phyloP scores from a whole-genome alignment of 2,797 vertebrate species.

The Xyrichtys novacula region DNA sequence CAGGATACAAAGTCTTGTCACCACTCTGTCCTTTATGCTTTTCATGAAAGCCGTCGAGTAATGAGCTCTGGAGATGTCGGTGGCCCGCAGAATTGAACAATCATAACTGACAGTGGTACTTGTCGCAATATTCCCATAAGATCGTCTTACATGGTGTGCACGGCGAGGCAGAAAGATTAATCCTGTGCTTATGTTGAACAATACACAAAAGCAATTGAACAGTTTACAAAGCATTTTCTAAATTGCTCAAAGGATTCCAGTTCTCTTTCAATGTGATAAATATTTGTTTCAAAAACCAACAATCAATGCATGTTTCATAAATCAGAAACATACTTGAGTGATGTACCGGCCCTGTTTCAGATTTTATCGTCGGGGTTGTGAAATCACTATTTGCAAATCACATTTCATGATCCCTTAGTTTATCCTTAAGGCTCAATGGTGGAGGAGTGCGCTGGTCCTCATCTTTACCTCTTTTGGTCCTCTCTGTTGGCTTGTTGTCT shows the following conservation, averaged over 20 bases:
- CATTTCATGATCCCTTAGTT: neutral
- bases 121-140: constrained; percentile 14
- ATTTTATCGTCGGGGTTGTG: neutral
- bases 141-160: constrained; percentile 9
- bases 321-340: neutral
- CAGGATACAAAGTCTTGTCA: constrained; percentile 60
- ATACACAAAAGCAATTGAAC: neutral
- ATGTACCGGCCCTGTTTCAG: neutral
- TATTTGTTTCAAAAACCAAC: constrained; percentile 1
- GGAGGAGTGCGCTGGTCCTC: too few relatives aligned
- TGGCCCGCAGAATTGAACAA: constrained; percentile 36
- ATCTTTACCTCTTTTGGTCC: too few relatives aligned
- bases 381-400: neutral
- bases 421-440: neutral
- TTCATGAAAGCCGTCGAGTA: constrained; percentile 16
- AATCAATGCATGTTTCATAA: neutral
- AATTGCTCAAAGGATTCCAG: neutral
- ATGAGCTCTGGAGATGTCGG: constrained; percentile 29
- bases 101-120: constrained; percentile 43
- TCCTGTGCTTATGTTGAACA: neutral
- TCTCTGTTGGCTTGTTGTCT: too few relatives aligned
- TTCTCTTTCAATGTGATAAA: neutral
- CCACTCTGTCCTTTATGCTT: constrained; percentile 35
- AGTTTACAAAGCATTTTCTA: neutral
- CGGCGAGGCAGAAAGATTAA: constrained; percentile 12